These are phyloP conservation scores for Picathartes gymnocephalus DNA, from an alignment of 2,113 vertebrate genomes.

Conservation along the genomic window DNA sequence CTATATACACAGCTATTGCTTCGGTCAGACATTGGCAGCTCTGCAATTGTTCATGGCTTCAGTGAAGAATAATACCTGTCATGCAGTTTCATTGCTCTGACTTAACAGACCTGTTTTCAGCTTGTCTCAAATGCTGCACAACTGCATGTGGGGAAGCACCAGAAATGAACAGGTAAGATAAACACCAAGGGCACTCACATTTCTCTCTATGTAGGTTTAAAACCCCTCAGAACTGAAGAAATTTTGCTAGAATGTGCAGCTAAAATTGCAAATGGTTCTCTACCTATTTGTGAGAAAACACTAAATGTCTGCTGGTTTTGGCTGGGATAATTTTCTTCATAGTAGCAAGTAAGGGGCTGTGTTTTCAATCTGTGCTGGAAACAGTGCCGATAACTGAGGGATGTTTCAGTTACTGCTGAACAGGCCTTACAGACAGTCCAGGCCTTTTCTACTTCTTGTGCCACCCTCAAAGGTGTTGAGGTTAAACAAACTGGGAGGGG, in stretches of 20 bases:
- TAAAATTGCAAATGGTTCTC: not conserved
- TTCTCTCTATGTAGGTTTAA: not conserved
- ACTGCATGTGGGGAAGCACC: not conserved
- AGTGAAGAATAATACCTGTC: constrained; percentile 66
- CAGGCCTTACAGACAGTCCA: not conserved
- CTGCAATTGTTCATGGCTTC: constrained; percentile 55
- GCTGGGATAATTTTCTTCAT: not conserved
- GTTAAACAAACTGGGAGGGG: not conserved
- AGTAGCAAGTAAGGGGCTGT: not conserved
- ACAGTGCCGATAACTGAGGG: not conserved
- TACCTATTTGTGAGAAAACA: not conserved
- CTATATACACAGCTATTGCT: constrained; percentile 69
- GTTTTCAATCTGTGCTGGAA: not conserved
- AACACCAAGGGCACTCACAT: not conserved
- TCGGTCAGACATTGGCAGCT: constrained; percentile 57
- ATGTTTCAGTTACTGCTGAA: not conserved
- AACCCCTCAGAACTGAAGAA: not conserved
- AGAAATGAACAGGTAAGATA: not conserved
- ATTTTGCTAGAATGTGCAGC: not conserved
- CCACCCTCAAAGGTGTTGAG: not conserved
- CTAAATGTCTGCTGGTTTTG: not conserved
- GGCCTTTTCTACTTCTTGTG: not conserved
- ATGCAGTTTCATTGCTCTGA: not conserved
- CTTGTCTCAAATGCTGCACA: constrained; percentile 25
- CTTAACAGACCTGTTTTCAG: constrained; percentile 35